A percentile compares a stretch with the other conserved stretches of the same genome.
These are phyloP conservation scores for Neocloeon triangulifer DNA, from an alignment of 1,140 invertebrate genomes.

Conservation along the genomic window DNA sequence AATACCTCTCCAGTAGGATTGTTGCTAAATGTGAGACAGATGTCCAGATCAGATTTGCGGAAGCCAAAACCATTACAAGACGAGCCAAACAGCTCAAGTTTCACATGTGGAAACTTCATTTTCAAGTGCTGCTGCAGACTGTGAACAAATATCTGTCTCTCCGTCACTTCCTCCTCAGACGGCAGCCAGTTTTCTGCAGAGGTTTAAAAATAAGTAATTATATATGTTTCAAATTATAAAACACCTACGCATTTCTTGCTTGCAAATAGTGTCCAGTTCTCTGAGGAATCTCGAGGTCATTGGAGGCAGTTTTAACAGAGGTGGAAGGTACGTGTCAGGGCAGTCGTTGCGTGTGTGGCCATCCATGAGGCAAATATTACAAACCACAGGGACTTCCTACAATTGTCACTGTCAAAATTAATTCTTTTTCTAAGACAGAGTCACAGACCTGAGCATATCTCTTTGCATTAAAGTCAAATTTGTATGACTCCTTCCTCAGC, in stretches of 20 bases:
- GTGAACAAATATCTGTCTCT: constrained; percentile 16
- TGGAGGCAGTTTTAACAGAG: constrained; percentile 16
- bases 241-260: constrained; percentile 6
- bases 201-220: constrained; percentile 5
- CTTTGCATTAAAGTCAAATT: too few relatives aligned
- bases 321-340: constrained; percentile 25
- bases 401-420: too few relatives aligned
- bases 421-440: constrained; percentile 7
- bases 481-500: too few relatives aligned
- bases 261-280: constrained; percentile 11
- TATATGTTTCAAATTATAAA: neutral
- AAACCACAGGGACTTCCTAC: constrained; percentile 21
- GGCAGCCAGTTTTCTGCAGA: constrained; percentile 16
- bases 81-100: constrained; percentile 31
- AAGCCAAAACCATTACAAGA: constrained; percentile 39
- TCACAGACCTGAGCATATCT: too few relatives aligned
- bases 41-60: constrained; percentile 30
- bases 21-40: constrained; percentile 29
- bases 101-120: constrained; percentile 16
- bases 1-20: constrained; percentile 12
- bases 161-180: constrained; percentile 14
- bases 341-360: constrained; percentile 26
- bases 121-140: constrained; percentile 18
- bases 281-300: constrained; percentile 11
- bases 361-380: constrained; percentile 24